Base-by-base conservation (phyloP, 92 coral and sea anemone species). In the Ricordea florida region DNA sequence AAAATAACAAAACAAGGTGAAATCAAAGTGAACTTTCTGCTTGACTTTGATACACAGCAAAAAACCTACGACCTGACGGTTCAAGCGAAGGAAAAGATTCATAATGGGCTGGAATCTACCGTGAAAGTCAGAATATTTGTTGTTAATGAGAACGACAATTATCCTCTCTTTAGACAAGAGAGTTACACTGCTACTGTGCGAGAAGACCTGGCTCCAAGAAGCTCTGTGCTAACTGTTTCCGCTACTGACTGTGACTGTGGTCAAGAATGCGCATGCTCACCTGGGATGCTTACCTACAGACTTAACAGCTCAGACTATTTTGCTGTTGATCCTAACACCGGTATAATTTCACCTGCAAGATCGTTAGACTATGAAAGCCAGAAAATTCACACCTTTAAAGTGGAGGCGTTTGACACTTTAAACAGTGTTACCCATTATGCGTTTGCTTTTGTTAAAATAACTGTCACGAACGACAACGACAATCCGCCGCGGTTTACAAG, bases 171-270 rank as follows among this genome's bases (percentile, higher is more conserved):
- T 45, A 42, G 79, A n/a, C 46, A 71, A 30, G 72, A 83, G 27
- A 65, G 82, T 2, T 91, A 87, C 83, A 35, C 17, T 41, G 89
- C 80, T 28, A 68, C 76, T 5, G 72, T 94, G 3, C 44, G 31
- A 34, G 98, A 94, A 43, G 85, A 86, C 32, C 58, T 48, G 33
- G 50, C 76, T 1, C 30, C 69, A 8, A 97, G 98, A 35, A 85
- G 77, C 37, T 50, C 80, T 1, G 86, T 94, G n/a, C 32, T 84
- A 29, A 74, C 78, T n/a, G 94, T 91, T 2, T n/a, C 76, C 13
- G 98, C 96, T 21, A 83, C 66, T n/a, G 98, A 94, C 66, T 88
- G 97, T 38, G 98, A 94, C 44, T 94, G 98, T 36, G 70, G 80
- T 15, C 50, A 35, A 20, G 85, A 79, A 25, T 88, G 98, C 57